Evolutionary conservation across 2,113 vertebrate species (phyloP), one percentile per base, ranked within the genome.

Genomic region (Dissostichus mawsoni): DNA sequence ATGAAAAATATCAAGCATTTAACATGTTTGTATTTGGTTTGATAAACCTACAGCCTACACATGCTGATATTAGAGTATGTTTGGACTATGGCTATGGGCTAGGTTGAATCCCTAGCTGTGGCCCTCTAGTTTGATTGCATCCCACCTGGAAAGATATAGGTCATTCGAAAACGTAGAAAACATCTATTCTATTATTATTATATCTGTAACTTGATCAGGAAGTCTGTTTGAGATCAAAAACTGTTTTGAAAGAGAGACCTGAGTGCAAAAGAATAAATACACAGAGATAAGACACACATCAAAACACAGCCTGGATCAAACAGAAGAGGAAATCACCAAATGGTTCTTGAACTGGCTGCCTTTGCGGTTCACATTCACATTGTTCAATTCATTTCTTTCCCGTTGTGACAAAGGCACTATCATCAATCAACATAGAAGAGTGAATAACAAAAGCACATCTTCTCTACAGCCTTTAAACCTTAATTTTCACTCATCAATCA

Each of bases 351-450:
- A 23, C 14, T 29, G 14, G 41, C 3, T 18, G 20, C 14, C 53
- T 47, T 57, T 48, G 11, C 44, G 17, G 17, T 64, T 52, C 3
- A 44, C 4, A 25, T 64, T 52, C 3, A 45, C 4, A 25, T 25
- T 47, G 25, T 74, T 47, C 16, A 53, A 29, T 29, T 25, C 4
- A 64, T 20, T 20, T 51, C 4, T 47, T 20, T 25, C 5, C 18
- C 25, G 5, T 25, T 47, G 20, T 74, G 20, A n/a, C 12, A 2
- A 53, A 5, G 59, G 17, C 45, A 52, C 29, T 29, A 11, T 62
- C 33, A 64, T 56, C 41, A 55, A n/a, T 70, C 23, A 29, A 33
- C 53, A 29, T 45, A 20, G 56, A 78, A 72, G 47, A 5, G 12
- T n/a, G 8, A 48, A 5, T 67, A 23, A 20, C 23, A 41, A 8